A percentile compares a stretch with the other conserved stretches of the same genome.
Evolutionary conservation across 37 sponge, comb jelly and placozoan species (phyloP).

Genomic region (Bolinopsis microptera): DNA sequence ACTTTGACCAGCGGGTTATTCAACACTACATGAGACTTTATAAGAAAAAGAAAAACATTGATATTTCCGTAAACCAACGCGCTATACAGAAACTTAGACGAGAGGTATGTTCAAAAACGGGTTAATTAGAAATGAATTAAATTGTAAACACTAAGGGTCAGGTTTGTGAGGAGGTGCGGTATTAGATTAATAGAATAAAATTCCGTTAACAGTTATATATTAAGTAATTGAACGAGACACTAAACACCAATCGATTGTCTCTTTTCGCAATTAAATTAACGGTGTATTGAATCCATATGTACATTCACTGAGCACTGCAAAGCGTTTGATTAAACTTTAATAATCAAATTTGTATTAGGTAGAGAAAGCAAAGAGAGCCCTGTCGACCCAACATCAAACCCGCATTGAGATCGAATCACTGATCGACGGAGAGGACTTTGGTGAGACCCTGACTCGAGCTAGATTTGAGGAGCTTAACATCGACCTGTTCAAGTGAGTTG

Average conservation of each 20-base stretch:
- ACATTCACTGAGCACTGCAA: too few species aligned
- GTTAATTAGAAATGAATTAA: not conserved
- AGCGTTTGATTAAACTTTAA: too few species aligned
- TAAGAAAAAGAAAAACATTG: conserved; percentile 81
- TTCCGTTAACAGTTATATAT: too few species aligned
- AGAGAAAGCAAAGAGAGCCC: conserved; percentile 97
- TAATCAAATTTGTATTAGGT: too few species aligned
- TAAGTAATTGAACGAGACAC: too few species aligned
- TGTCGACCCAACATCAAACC: conserved; percentile 90
- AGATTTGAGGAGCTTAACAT: conserved; percentile 98
- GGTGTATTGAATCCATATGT: too few species aligned
- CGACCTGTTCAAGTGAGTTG: conserved; percentile 66
- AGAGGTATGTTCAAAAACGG: conserved; percentile 69
- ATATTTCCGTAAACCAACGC: conserved; percentile 73
- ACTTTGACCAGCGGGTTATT: conserved; percentile 93
- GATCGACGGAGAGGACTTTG: conserved; percentile 96
- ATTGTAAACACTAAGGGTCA: not conserved
- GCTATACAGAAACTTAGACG: conserved; percentile 84
- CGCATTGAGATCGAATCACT: conserved; percentile 95
- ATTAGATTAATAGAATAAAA: too few species aligned
- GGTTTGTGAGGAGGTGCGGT: too few species aligned
- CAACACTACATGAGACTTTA: conserved; percentile 79
- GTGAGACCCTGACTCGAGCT: conserved; percentile 93
- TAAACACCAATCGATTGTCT: too few species aligned
- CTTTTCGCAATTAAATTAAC: too few species aligned